These are phyloP conservation scores for Plectropomus leopardus DNA, from an alignment of 2,113 vertebrate species.

Conservation along the genomic window DNA sequence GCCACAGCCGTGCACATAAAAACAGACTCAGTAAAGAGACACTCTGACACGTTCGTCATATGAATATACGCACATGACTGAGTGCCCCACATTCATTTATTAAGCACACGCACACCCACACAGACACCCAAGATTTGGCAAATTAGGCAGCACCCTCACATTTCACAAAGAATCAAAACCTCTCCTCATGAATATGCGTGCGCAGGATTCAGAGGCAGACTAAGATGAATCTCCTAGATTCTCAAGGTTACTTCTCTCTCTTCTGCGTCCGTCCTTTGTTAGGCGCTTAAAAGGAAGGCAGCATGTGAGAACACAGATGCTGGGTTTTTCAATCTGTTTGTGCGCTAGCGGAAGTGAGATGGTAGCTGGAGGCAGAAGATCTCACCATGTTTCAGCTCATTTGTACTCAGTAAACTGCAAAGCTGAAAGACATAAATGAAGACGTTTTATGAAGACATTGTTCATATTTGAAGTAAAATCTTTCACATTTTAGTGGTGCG, in stretches of 20 bases:
- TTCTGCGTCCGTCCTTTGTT: not conserved
- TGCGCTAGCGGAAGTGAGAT: slow-evolving; percentile 35
- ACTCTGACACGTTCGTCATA: not conserved
- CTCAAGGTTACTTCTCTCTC: slow-evolving; percentile 59
- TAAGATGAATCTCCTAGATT: slow-evolving; percentile 20
- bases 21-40: not conserved
- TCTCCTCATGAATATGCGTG: not conserved
- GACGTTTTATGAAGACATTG: not conserved
- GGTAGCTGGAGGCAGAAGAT: not conserved
- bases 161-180: slow-evolving; percentile 5
- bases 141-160: slow-evolving; percentile 26
- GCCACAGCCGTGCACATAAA: not conserved
- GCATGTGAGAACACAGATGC: not conserved
- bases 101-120: slow-evolving; percentile 33
- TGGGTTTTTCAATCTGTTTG: not conserved
- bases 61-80: not conserved
- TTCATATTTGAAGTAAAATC: not conserved
- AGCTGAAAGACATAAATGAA: not conserved
- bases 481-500: not conserved
- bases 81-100: slow-evolving; percentile 4
- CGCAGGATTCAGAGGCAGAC: slow-evolving; percentile 42
- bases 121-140: not conserved
- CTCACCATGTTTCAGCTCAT: not conserved
- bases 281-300: not conserved
- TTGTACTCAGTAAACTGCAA: not conserved